phyloP scores from a whole-genome alignment of 2,797 vertebrate species.

The Lacerta agilis region DNA sequence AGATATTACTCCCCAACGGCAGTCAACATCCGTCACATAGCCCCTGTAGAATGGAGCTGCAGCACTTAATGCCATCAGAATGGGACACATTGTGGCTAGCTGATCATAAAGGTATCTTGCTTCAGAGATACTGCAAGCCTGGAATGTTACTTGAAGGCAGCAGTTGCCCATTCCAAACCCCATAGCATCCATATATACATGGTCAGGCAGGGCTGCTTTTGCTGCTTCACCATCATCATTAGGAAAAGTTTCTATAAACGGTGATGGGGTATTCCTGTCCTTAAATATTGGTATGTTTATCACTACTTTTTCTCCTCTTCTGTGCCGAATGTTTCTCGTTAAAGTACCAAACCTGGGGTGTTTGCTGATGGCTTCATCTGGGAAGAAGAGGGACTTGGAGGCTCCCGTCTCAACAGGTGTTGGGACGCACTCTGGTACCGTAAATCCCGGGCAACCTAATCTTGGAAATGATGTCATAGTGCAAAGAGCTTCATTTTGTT shows the following conservation, averaged over 20 bases:
- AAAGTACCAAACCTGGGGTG: slow-evolving; percentile 97
- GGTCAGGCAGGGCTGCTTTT: slow-evolving; percentile 87
- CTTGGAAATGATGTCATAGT: slow-evolving; percentile 96
- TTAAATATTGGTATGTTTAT: slow-evolving; percentile 98
- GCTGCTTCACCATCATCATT: slow-evolving; percentile 89
- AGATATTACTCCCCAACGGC: slow-evolving; percentile 98
- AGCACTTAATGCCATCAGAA: slow-evolving; percentile 97
- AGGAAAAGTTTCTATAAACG: slow-evolving; percentile 91
- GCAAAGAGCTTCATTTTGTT: slow-evolving; percentile 87
- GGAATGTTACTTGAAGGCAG: slow-evolving; percentile 99
- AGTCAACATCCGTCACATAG: slow-evolving; percentile 94
- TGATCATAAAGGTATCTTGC: slow-evolving; percentile 98
- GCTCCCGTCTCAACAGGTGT: slow-evolving; percentile 90
- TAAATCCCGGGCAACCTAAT: slow-evolving; percentile 95
- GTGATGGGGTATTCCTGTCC: slow-evolving; percentile 90
- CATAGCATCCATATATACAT: slow-evolving; percentile 99
- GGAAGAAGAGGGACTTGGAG: slow-evolving; percentile 96
- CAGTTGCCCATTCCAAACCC: slow-evolving; percentile 99
- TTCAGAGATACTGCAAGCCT: slow-evolving; percentile 97
- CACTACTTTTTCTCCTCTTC: slow-evolving; percentile 94
- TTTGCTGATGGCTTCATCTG: slow-evolving; percentile 94
- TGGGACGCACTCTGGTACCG: slow-evolving; percentile 86
- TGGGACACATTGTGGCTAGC: slow-evolving; percentile 96
- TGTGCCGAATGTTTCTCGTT: slow-evolving; percentile 95
- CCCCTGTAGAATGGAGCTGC: slow-evolving; percentile 97